A percentile compares a stretch with the other conserved stretches of the same genome.
Evolutionary conservation across 2,797 vertebrate species (phyloP).

Genomic region (Intellagama lesueurii): DNA sequence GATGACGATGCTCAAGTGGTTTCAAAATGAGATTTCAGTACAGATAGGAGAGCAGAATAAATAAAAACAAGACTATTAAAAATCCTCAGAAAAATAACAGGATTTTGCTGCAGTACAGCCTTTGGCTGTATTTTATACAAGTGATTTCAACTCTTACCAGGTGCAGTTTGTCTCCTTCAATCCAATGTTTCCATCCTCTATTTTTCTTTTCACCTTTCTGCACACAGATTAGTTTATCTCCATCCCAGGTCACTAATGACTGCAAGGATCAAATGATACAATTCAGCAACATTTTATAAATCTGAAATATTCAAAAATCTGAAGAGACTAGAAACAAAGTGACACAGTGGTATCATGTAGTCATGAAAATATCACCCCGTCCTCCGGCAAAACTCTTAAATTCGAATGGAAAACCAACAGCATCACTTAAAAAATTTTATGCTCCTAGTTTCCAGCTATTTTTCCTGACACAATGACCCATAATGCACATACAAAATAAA

Average conservation of each 20-base stretch:
- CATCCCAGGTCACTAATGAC: constrained; percentile 91
- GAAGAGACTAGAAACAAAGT: constrained; percentile 8
- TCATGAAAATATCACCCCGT: no score
- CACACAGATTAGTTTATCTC: constrained; percentile 89
- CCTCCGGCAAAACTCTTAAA: not conserved
- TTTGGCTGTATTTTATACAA: not conserved
- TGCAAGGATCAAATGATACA: constrained; percentile 71
- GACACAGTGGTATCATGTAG: not conserved
- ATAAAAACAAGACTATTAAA: constrained; percentile 19
- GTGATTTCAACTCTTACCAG: constrained; percentile 82
- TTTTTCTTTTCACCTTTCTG: constrained; percentile 96
- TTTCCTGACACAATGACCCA: not conserved
- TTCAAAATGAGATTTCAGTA: constrained; percentile 25
- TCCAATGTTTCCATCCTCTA: constrained; percentile 95
- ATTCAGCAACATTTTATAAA: not conserved
- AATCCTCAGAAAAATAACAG: constrained; percentile 34
- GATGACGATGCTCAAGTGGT: not conserved
- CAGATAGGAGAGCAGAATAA: constrained; percentile 34
- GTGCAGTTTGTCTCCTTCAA: constrained; percentile 90
- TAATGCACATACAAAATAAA: not conserved
- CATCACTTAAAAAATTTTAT: constrained; percentile 17
- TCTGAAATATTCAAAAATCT: constrained; percentile 14
- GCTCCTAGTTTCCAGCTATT: constrained; percentile 22
- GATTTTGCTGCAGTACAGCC: not conserved
- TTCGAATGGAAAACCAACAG: not conserved